Evolutionary conservation across 2,797 vertebrate genomes (phyloP), one percentile per base, ranked within the genome.

Genomic region (Argyrosomus regius): DNA sequence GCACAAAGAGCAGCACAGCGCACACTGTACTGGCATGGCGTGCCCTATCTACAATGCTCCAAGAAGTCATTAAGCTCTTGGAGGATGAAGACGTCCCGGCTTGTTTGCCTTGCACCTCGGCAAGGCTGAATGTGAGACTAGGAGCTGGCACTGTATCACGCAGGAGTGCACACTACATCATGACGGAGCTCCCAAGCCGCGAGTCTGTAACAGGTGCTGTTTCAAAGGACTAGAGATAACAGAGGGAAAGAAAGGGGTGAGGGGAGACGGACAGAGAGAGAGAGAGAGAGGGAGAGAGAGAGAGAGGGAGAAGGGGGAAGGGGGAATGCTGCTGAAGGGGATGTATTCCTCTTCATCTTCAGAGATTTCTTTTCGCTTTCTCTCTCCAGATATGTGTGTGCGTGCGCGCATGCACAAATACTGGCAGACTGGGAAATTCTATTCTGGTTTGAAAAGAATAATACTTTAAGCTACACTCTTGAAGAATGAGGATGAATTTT

Each of bases 221-320:
- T 94, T 95, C 91, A 92, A 93, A 94, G 92, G 85, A 62, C 48
- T 24, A 59, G 91, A 93, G 93, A 94, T 94, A 95, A 95, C 87
- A 91, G 88, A 70, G 64, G 61, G 64, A 81, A 73, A 35, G 80
- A 88, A 84, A 74, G 77, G 83, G 82, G 78, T 62, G 80, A 81
- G 69, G 77, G 69, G 65, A 75, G 80, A 85, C 0, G 48, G 82
- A 87, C 80, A 83, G 26, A 82, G 88, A 20, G 49, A 76, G 75
- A 65, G 73, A 28, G 53, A 31, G 17, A 53, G 53, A 54, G 53
- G 61, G 60, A 26, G 31, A 83, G 28, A 82, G 88, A 16, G 49
- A 78, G 75, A 66, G 73, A n/a, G 54, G 17, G 12, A 43, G 26
- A 57, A 8, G 65, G 20, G 18, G 2, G 49, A 6, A 6, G 6